phyloP scores from a whole-genome alignment of 2,113 vertebrate genomes.

The Nothocercus julius region DNA sequence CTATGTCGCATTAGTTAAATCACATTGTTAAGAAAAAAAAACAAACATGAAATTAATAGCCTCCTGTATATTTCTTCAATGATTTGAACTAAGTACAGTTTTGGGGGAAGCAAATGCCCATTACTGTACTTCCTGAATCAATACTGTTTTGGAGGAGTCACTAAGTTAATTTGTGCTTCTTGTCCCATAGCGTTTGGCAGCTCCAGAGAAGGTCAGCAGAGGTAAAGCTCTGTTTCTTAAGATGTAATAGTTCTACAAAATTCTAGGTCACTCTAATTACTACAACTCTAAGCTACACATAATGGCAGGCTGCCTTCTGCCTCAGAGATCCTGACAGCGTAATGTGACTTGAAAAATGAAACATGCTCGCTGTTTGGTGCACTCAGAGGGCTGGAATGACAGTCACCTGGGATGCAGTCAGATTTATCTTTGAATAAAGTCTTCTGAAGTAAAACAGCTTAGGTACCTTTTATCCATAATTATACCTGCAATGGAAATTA shows the following conservation, averaged over 20 bases:
- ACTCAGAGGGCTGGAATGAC: background rate
- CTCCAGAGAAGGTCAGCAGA: constrained; percentile 3
- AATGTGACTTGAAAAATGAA: constrained; percentile 24
- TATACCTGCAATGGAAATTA: background rate
- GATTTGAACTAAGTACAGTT: background rate
- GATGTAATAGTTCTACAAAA: constrained; percentile 43
- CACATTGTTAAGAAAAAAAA: background rate
- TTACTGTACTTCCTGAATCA: constrained; percentile 5
- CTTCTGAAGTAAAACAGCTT: background rate
- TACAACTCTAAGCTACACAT: constrained; percentile 11
- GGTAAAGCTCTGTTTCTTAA: constrained; percentile 38
- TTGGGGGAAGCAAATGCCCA: background rate
- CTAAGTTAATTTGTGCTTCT: constrained; percentile 51
- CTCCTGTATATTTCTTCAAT: background rate
- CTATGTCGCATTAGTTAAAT: background rate
- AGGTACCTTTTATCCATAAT: background rate
- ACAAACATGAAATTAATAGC: background rate
- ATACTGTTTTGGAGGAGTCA: constrained; percentile 36
- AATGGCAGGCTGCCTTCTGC: constrained; percentile 32
- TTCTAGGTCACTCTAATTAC: constrained; percentile 52
- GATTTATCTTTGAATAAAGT: background rate
- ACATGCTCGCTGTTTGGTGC: background rate
- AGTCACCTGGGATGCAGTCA: background rate
- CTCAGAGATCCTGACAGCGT: background rate
- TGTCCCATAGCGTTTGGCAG: constrained; percentile 30